Conservation (phyloP, 2,113 vertebrate genomes). For the Struthidea cinerea region DNA sequence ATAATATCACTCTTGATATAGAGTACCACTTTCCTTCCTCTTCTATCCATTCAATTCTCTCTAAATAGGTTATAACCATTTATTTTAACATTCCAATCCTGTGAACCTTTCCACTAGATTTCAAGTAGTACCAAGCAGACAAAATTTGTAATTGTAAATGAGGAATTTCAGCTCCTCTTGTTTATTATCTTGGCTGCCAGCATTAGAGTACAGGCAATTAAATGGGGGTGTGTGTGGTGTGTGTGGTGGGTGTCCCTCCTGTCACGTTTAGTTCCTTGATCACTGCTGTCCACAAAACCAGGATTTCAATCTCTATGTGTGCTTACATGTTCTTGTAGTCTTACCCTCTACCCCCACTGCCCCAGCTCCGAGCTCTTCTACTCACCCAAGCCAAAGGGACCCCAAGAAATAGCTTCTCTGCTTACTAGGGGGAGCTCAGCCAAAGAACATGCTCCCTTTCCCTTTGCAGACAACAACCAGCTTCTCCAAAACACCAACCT, state of each 20-base stretch:
- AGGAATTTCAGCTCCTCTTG: slow-evolving; percentile 9
- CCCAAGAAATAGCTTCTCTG: not conserved
- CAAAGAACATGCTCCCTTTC: not conserved
- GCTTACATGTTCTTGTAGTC: not conserved
- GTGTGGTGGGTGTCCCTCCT: not conserved
- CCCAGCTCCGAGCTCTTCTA: not conserved
- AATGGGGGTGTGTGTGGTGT: not conserved
- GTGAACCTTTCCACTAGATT: slow-evolving; percentile 20
- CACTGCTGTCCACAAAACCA: not conserved
- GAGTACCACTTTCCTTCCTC: not conserved
- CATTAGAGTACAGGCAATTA: not conserved
- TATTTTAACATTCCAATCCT: slow-evolving; percentile 19
- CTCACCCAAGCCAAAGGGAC: not conserved
- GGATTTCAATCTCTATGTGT: not conserved
- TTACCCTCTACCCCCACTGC: not conserved
- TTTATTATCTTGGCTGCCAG: not conserved
- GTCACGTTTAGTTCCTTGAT: not conserved
- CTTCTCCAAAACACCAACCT: not conserved
- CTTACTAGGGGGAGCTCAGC: not conserved
- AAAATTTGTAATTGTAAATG: not conserved
- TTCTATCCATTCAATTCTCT: slow-evolving; percentile 17
- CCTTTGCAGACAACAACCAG: not conserved
- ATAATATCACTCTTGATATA: not conserved
- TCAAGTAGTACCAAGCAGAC: slow-evolving; percentile 12
- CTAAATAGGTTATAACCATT: slow-evolving; percentile 16